Evolutionary conservation across 2,113 vertebrate genomes (phyloP).

Genomic region (Chaetops frenatus): DNA sequence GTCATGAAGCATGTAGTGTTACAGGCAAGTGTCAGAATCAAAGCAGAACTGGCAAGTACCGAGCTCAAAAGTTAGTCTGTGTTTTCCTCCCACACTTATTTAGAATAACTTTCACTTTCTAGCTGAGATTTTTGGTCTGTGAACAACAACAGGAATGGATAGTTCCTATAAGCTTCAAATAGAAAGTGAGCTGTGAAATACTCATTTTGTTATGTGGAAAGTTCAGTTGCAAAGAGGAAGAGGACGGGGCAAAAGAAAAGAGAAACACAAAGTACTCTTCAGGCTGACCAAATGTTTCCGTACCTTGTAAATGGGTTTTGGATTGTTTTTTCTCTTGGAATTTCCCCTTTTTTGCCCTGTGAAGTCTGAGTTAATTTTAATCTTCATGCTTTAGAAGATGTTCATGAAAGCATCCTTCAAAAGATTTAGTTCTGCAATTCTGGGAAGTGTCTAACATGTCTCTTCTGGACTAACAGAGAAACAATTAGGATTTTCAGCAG

Average conservation of each 20-base stretch:
- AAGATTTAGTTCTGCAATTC: neutral
- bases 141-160: neutral
- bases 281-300: neutral
- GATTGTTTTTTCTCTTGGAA: neutral
- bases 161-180: neutral
- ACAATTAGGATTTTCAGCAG: neutral
- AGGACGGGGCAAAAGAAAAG: rapidly evolving
- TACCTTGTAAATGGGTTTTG: neutral
- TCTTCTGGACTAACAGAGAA: neutral
- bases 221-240: neutral
- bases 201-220: neutral
- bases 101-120: neutral
- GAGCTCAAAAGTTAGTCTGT: neutral
- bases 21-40: neutral
- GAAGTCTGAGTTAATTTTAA: neutral
- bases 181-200: neutral
- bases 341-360: neutral
- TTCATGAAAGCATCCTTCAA: neutral
- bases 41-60: neutral
- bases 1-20: neutral
- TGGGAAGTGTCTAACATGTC: neutral
- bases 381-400: neutral
- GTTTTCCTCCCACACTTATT: neutral
- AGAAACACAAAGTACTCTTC: neutral
- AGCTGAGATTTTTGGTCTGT: neutral